These are phyloP conservation scores for Tapirus indicus DNA, from an alignment of 2,797 vertebrate species.

Conservation along the genomic window DNA sequence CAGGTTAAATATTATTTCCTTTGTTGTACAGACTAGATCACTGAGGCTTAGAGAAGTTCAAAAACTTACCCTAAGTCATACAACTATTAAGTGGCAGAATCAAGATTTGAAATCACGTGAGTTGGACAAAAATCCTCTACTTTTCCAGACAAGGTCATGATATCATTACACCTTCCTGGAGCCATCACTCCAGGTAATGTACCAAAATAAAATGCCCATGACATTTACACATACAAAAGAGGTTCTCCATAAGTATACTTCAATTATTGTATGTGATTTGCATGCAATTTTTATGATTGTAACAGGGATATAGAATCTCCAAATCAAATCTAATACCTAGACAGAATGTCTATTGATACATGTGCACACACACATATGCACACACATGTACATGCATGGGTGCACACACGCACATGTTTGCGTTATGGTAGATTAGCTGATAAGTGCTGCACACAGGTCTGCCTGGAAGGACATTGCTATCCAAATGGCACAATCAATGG, in stretches of 20 bases:
- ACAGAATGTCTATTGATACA: not conserved
- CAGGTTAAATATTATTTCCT: not conserved
- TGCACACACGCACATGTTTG: not conserved
- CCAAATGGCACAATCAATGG: not conserved
- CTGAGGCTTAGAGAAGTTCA: not conserved
- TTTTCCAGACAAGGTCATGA: not conserved
- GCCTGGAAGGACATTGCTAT: not conserved
- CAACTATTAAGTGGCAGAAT: not conserved
- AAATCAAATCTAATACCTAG: not conserved
- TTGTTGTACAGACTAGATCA: not conserved
- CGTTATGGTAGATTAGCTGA: not conserved
- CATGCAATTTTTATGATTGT: not conserved
- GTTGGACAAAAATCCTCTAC: not conserved
- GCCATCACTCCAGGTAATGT: not conserved
- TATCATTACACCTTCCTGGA: not conserved
- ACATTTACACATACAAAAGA: not conserved
- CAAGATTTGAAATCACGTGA: not conserved
- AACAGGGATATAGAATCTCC: not conserved
- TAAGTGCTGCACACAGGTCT: not conserved
- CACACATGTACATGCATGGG: no score
- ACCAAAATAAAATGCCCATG: not conserved
- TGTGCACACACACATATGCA: not conserved
- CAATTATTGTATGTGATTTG: not conserved
- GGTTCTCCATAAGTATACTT: not conserved
- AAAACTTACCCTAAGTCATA: not conserved